Conservation (phyloP, 2,113 vertebrate genomes). For the Strix uralensis region DNA sequence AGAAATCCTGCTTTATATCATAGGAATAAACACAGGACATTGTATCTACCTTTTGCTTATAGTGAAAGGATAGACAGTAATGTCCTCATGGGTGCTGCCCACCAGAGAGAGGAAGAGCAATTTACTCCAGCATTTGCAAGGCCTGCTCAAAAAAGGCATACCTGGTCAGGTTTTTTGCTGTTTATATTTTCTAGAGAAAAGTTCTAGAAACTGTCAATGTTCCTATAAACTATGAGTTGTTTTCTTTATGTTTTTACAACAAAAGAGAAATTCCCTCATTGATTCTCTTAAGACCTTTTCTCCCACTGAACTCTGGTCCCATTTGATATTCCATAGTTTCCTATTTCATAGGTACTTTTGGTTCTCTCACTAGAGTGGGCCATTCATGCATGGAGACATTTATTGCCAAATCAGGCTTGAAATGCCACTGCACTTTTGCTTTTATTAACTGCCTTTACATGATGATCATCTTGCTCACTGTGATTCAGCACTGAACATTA, state of each 20-base stretch:
- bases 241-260: neutral
- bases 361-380: constrained; percentile 2
- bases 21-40: neutral
- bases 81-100: neutral
- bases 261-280: neutral
- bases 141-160: neutral
- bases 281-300: neutral
- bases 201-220: neutral
- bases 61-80: neutral
- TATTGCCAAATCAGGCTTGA: constrained; percentile 66
- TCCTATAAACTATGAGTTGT: neutral
- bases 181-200: neutral
- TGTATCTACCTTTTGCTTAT: neutral
- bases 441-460: constrained; percentile 42
- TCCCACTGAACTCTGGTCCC: neutral
- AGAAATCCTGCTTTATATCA: neutral
- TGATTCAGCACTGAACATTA: constrained; percentile 38
- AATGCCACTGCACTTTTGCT: constrained; percentile 63
- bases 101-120: neutral
- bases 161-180: neutral
- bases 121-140: neutral
- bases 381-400: constrained; percentile 28
- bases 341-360: constrained; percentile 15
- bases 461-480: constrained; percentile 32
- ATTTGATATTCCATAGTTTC: neutral